phyloP scores from a whole-genome alignment of 2,888 invertebrate species.

The Cephus sareptanus region DNA sequence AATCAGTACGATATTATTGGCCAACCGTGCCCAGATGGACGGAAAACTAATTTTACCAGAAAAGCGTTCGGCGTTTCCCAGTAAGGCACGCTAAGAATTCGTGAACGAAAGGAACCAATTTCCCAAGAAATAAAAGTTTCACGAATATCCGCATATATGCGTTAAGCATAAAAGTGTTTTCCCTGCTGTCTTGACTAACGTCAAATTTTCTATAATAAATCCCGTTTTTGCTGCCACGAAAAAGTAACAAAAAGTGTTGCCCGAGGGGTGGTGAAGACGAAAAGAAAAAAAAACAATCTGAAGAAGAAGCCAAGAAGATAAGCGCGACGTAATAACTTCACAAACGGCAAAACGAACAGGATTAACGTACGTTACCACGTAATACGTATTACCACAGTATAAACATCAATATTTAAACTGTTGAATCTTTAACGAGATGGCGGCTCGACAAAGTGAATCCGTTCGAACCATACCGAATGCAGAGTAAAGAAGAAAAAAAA shows the following conservation, averaged over 20 bases:
- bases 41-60: background rate
- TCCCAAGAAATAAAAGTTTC: background rate
- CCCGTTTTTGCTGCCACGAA: background rate
- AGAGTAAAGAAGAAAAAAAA: background rate
- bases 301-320: background rate
- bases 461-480: background rate
- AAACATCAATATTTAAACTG: background rate
- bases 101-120: background rate
- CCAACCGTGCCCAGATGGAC: background rate
- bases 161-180: background rate
- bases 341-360: background rate
- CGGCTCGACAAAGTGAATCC: background rate
- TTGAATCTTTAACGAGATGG: background rate
- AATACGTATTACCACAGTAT: background rate
- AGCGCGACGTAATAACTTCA: background rate
- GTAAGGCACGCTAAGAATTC: background rate
- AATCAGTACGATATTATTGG: background rate
- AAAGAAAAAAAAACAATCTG: background rate
- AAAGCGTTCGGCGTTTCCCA: background rate
- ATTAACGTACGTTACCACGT: background rate
- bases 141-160: background rate
- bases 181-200: background rate
- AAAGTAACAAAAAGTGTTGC: background rate
- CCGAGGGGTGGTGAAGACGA: background rate
- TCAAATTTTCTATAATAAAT: background rate